A percentile compares a stretch with the other conserved stretches of the same genome.
These are phyloP conservation scores for Coreius guichenoti DNA, from an alignment of 2,797 vertebrate species.

Conservation along the genomic window DNA sequence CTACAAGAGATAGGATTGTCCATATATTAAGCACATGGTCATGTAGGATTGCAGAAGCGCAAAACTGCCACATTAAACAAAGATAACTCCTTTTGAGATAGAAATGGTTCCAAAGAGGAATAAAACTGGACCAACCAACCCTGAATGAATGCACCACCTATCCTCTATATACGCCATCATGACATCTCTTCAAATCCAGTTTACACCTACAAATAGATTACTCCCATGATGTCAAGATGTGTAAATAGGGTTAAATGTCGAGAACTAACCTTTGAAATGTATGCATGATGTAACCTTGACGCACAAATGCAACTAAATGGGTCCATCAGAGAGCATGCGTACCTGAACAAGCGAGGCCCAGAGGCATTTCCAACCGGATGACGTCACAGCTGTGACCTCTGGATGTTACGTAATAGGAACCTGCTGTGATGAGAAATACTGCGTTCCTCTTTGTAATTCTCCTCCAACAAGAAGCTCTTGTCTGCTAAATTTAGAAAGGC, in stretches of 20 bases:
- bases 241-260: not conserved
- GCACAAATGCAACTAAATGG: not conserved
- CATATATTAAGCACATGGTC: not conserved
- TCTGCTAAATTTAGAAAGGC: slow-evolving; percentile 35
- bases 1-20: not conserved
- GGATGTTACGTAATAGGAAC: slow-evolving; percentile 36
- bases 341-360: not conserved
- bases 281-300: not conserved
- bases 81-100: not conserved
- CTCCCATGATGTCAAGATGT: not conserved
- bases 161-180: not conserved
- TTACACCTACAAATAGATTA: not conserved
- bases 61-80: not conserved
- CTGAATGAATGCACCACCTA: not conserved
- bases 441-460: slow-evolving; percentile 44
- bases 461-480: slow-evolving; percentile 26
- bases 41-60: not conserved
- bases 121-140: not conserved
- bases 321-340: not conserved
- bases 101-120: not conserved
- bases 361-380: not conserved
- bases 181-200: not conserved
- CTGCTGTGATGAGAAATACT: slow-evolving; percentile 46
- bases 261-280: not conserved
- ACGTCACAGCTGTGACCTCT: slow-evolving; percentile 12